Percentiles rank a stretch among this genome's conserved stretches.
Conservation (phyloP, 2,888 invertebrate species). For the Calliopum simillimum region DNA sequence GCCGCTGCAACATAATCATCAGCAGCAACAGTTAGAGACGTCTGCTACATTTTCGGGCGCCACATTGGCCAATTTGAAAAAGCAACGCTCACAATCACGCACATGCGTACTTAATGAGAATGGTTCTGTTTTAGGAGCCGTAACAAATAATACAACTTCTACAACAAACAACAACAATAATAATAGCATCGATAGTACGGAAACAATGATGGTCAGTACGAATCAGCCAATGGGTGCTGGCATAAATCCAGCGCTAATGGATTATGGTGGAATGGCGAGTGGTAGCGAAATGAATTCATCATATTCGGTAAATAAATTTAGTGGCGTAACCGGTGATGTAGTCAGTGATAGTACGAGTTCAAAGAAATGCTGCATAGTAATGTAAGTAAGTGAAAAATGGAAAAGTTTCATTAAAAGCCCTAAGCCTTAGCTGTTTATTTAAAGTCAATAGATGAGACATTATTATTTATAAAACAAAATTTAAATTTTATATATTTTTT, state of each 20-base stretch:
- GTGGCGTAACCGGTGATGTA: constrained; percentile 83
- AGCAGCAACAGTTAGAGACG: constrained; percentile 43
- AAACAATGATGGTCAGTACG: constrained; percentile 53
- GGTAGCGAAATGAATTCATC: constrained; percentile 47
- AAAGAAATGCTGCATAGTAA: constrained; percentile 79
- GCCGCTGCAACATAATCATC: constrained; percentile 35
- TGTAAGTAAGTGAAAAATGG: constrained; percentile 70
- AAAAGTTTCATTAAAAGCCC: no score
- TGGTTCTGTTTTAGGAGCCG: constrained; percentile 68
- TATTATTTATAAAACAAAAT: no score
- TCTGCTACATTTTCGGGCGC: constrained; percentile 57
- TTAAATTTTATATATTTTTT: no score
- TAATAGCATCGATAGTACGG: constrained; percentile 56
- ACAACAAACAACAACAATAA: background rate
- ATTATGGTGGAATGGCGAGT: constrained; percentile 42
- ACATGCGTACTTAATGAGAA: constrained; percentile 68
- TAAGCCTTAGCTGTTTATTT: no score
- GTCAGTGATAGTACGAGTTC: constrained; percentile 78
- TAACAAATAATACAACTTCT: constrained; percentile 44
- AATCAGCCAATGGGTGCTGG: constrained; percentile 37
- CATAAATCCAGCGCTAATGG: constrained; percentile 29
- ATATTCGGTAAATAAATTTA: constrained; percentile 69
- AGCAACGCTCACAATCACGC: constrained; percentile 87
- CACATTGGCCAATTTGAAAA: constrained; percentile 92
- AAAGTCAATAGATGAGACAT: no score